These are phyloP conservation scores for Hypercompe scribonia DNA, from an alignment of 2,888 invertebrate species.

Conservation along the genomic window DNA sequence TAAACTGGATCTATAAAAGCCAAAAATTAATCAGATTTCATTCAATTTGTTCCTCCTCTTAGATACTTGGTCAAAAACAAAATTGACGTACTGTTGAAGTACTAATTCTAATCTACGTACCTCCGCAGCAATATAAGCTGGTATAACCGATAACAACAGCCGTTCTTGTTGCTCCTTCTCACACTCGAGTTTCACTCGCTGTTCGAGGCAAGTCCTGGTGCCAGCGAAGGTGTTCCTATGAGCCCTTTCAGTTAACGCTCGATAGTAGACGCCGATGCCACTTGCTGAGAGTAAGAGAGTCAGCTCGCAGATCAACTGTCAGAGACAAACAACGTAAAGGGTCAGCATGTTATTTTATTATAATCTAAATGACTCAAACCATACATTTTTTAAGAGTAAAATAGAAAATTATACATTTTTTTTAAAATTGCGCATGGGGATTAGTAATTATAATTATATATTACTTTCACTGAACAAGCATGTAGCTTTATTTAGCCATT, in stretches of 20 bases:
- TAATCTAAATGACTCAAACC: too few relatives aligned
- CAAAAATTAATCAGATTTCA: too few relatives aligned
- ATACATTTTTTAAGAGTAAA: too few relatives aligned
- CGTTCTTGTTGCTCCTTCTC: conserved; percentile 98
- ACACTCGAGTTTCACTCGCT: conserved; percentile 96
- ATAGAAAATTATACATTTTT: too few relatives aligned
- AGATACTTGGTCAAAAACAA: not conserved
- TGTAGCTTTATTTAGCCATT: too few relatives aligned
- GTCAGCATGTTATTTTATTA: too few relatives aligned
- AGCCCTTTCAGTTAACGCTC: conserved; percentile 94
- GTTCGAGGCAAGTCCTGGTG: conserved; percentile 95
- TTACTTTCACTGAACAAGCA: too few relatives aligned
- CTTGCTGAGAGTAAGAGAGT: conserved; percentile 92
- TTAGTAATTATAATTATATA: too few relatives aligned
- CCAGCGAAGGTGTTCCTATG: conserved; percentile 96
- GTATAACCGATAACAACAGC: conserved; percentile 96
- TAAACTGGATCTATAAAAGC: too few relatives aligned
- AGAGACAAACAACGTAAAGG: not conserved
- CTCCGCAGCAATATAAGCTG: conserved; percentile 97
- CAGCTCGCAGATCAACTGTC: conserved; percentile 91
- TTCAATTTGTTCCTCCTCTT: not conserved
- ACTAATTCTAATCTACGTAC: conserved; percentile 82
- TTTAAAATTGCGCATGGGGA: too few relatives aligned
- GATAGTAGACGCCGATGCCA: conserved; percentile 94
- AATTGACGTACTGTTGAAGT: not conserved